Evolutionary conservation across 23 tunicate genomes (phyloP).

Genomic region (Phallusia fumigata): DNA sequence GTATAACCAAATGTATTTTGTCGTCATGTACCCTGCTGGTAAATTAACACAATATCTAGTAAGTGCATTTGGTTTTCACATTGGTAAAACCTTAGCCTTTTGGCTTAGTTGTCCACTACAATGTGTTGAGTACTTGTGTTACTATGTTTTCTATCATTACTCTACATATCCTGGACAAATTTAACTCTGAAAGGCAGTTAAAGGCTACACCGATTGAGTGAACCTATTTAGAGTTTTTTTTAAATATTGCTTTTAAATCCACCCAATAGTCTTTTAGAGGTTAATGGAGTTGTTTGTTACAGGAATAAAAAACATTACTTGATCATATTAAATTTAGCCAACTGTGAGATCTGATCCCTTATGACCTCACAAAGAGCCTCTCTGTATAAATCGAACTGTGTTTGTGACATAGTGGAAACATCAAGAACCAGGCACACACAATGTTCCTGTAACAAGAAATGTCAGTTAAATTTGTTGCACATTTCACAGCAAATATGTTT

Average conservation of each 20-base stretch:
- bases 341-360: slow-evolving; percentile 78
- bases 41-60: no score
- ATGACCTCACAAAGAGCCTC: slow-evolving; percentile 73
- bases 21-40: no score
- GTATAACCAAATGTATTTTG: no score
- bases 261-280: not conserved
- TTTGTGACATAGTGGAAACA: slow-evolving; percentile 85
- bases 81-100: no score
- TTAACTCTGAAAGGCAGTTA: no score
- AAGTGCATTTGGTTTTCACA: no score
- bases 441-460: slow-evolving; percentile 64
- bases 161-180: no score
- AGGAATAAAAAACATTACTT: slow-evolving; percentile 21
- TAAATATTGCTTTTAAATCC: not conserved
- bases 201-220: no score
- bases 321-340: slow-evolving; percentile 88
- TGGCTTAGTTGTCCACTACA: no score
- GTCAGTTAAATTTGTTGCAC: not conserved
- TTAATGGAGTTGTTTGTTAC: not conserved
- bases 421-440: slow-evolving; percentile 76
- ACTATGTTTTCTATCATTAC: no score
- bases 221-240: no score
- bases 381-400: slow-evolving; percentile 82
- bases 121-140: no score
- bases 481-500: not conserved